Conservation (phyloP, 2,113 vertebrate genomes). For the Tupaia chinensis region DNA sequence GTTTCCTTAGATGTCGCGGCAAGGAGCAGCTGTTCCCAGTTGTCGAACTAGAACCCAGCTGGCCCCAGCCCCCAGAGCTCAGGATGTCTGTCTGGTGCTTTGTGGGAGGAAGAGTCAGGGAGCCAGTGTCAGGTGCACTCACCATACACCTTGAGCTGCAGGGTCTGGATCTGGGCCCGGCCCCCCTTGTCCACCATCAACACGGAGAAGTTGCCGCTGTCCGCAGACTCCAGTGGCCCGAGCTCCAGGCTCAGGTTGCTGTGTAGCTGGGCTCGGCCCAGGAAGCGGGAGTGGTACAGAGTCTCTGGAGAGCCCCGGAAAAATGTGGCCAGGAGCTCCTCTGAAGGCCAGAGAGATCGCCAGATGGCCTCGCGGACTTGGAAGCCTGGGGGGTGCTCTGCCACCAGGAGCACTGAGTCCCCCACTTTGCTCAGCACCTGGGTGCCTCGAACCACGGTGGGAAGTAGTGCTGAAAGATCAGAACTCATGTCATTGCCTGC, state of each 20-base stretch:
- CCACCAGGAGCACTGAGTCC: slow-evolving; percentile 47
- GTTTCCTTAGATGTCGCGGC: neutral
- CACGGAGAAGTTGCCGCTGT: slow-evolving; percentile 79
- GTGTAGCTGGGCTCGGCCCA: slow-evolving; percentile 76
- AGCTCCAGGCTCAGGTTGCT: slow-evolving; percentile 82
- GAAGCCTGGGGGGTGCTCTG: slow-evolving; percentile 47
- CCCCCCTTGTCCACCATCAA: slow-evolving; percentile 79
- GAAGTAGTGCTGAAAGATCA: slow-evolving; percentile 47
- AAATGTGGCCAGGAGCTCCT: slow-evolving; percentile 82
- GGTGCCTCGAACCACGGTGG: neutral
- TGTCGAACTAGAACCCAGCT: neutral
- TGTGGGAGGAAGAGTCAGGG: neutral
- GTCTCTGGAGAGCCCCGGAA: slow-evolving; percentile 73
- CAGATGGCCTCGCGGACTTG: slow-evolving; percentile 81
- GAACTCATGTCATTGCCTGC: neutral
- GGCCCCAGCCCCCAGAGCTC: neutral
- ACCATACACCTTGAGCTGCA: slow-evolving; percentile 83
- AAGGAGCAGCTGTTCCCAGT: neutral
- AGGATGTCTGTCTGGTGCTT: neutral
- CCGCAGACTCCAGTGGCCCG: slow-evolving; percentile 54
- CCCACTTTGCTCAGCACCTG: slow-evolving; percentile 74
- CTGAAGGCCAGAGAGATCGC: slow-evolving; percentile 73
- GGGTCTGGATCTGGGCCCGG: slow-evolving; percentile 18
- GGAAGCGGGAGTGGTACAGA: slow-evolving; percentile 81
- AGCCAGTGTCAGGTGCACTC: slow-evolving; percentile 7